Conservation (phyloP, 1,140 invertebrate species). For the Lepidurus apus region DNA sequence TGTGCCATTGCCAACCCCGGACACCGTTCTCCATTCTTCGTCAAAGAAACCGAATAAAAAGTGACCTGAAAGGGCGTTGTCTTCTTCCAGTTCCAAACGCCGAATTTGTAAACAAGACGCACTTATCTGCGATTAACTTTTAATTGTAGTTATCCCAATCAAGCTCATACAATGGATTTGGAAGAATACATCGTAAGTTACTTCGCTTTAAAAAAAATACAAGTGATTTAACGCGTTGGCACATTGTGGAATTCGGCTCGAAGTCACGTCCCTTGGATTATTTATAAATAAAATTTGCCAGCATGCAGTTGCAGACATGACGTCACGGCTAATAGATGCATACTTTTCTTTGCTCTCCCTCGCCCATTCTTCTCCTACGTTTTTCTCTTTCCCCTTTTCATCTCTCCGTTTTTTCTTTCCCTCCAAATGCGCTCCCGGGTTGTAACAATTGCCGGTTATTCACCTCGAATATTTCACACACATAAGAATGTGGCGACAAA, state of each 20-base stretch:
- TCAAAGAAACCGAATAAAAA: not conserved
- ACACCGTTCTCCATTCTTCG: not conserved
- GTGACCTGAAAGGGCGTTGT: not conserved
- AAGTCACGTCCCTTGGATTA: not conserved
- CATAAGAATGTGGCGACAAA: not conserved
- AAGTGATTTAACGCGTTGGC: not conserved
- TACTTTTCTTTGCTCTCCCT: not conserved
- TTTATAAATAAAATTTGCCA: conserved; percentile 12
- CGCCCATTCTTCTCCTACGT: not conserved
- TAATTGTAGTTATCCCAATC: not conserved
- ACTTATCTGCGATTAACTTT: not conserved
- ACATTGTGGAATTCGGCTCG: not conserved
- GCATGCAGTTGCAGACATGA: conserved; percentile 21
- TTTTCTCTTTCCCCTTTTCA: not conserved
- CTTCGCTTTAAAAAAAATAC: not conserved
- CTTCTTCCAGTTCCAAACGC: not conserved
- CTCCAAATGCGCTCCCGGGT: not conserved
- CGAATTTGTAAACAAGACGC: not conserved
- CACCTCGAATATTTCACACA: not conserved
- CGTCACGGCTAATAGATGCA: not conserved
- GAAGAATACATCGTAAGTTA: conserved; percentile 11
- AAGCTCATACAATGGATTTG: not conserved
- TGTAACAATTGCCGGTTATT: not conserved
- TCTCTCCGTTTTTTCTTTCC: not conserved
- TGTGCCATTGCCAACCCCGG: not conserved